phyloP scores from a whole-genome alignment of 2,888 invertebrate species.

The Sinohyriopsis cumingii region DNA sequence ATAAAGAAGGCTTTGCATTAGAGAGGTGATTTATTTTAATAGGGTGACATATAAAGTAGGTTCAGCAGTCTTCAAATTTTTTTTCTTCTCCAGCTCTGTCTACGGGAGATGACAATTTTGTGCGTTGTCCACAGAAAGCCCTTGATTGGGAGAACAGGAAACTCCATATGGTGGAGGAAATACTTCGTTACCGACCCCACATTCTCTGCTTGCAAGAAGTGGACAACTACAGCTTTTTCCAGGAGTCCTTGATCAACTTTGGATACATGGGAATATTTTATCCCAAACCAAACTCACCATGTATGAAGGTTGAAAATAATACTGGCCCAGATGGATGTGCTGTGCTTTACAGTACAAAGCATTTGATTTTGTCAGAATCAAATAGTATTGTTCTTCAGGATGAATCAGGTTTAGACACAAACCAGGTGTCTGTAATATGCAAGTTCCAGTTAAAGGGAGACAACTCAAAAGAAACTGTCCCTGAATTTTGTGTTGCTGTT shows the following conservation, averaged over 20 bases:
- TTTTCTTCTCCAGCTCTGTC: slow-evolving; percentile 78
- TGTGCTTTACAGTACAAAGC: slow-evolving; percentile 80
- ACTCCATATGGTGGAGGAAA: slow-evolving; percentile 81
- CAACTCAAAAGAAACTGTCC: slow-evolving; percentile 71
- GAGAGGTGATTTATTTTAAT: too few relatives aligned
- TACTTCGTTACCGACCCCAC: slow-evolving; percentile 80
- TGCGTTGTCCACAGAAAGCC: slow-evolving; percentile 81
- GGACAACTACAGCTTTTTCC: slow-evolving; percentile 81
- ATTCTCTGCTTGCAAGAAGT: slow-evolving; percentile 85
- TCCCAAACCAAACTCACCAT: slow-evolving; percentile 85
- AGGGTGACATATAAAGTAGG: too few relatives aligned
- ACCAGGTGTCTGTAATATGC: slow-evolving; percentile 77
- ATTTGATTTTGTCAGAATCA: slow-evolving; percentile 76
- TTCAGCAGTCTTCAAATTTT: not conserved
- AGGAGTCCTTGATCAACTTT: slow-evolving; percentile 77
- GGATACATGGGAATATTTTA: slow-evolving; percentile 82
- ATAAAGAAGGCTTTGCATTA: too few relatives aligned
- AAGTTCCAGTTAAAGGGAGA: slow-evolving; percentile 34
- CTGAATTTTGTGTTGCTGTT: slow-evolving; percentile 80
- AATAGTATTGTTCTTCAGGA: slow-evolving; percentile 49
- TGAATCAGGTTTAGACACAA: slow-evolving; percentile 37
- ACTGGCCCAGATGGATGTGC: slow-evolving; percentile 87
- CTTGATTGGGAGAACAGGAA: slow-evolving; percentile 81
- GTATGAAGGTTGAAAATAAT: slow-evolving; percentile 81
- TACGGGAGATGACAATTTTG: slow-evolving; percentile 81